These are phyloP conservation scores for Diloba caeruleocephala DNA, from an alignment of 2,888 invertebrate species.

Conservation along the genomic window DNA sequence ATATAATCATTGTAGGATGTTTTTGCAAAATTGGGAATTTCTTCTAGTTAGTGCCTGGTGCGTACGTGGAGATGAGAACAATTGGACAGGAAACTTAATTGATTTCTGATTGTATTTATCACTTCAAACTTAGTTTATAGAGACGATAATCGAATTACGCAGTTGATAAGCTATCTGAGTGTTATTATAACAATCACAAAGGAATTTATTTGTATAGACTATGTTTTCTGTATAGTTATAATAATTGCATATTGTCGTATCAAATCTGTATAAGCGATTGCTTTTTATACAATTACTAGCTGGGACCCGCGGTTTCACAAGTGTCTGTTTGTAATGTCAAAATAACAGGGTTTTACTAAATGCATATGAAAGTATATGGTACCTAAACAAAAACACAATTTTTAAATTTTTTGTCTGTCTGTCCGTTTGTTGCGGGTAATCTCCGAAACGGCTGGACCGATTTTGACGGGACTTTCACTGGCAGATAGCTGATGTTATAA, in stretches of 20 bases:
- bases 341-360: too few species aligned
- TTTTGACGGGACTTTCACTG: too few species aligned
- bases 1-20: constrained; percentile 34
- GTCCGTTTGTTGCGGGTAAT: too few species aligned
- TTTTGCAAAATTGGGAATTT: constrained; percentile 29
- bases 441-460: too few species aligned
- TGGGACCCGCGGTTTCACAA: too few species aligned
- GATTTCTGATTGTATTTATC: constrained; percentile 63
- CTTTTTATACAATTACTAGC: too few species aligned
- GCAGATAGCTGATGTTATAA: too few species aligned
- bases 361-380: too few species aligned
- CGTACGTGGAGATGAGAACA: constrained; percentile 39
- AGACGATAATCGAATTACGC: constrained; percentile 50
- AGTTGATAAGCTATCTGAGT: constrained; percentile 53
- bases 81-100: constrained; percentile 56
- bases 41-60: constrained; percentile 12
- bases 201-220: constrained; percentile 2
- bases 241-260: neutral
- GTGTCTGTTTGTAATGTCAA: too few species aligned
- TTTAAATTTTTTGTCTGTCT: too few species aligned
- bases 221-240: neutral
- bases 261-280: neutral
- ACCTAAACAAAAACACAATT: too few species aligned
- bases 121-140: constrained; percentile 44
- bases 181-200: constrained; percentile 29